phyloP scores from a whole-genome alignment of 2,113 vertebrate genomes.

The Anolis carolinensis region DNA sequence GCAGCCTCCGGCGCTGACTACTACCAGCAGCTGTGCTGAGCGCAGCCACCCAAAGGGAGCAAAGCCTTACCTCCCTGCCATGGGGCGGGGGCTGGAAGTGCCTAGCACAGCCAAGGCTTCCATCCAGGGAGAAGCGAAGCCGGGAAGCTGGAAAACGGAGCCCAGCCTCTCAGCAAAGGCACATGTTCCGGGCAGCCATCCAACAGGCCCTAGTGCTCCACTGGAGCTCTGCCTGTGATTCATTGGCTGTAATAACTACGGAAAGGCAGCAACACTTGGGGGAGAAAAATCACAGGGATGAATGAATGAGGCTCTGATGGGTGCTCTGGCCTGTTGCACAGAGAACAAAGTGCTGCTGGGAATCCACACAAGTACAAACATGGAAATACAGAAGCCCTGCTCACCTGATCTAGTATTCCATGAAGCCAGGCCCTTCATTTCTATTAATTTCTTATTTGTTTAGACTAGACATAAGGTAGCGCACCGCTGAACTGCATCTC shows the following conservation, averaged over 20 bases:
- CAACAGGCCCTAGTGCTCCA: slow-evolving; percentile 4
- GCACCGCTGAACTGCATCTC: background rate
- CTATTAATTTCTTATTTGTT: background rate
- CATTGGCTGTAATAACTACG: slow-evolving; percentile 8
- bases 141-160: slow-evolving; percentile 6
- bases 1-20: background rate
- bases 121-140: slow-evolving; percentile 7
- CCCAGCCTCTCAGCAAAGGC: slow-evolving; percentile 13
- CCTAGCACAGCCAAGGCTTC: slow-evolving; percentile 14
- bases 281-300: slow-evolving; percentile 1
- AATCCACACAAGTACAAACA: background rate
- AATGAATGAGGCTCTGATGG: slow-evolving; percentile 22
- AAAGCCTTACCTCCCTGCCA: background rate
- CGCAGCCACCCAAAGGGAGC: background rate
- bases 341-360: background rate
- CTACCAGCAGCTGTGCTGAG: background rate
- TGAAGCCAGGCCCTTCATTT: background rate
- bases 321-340: background rate
- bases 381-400: background rate
- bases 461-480: too few relatives aligned
- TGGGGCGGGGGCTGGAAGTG: background rate
- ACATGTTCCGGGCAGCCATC: slow-evolving; percentile 29
- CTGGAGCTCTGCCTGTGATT: slow-evolving; percentile 31
- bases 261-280: background rate
- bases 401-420: background rate